Evolutionary conservation across 1,140 invertebrate species (phyloP), one percentile per base, ranked within the genome.

Genomic region (Rhyacophila brunnea): DNA sequence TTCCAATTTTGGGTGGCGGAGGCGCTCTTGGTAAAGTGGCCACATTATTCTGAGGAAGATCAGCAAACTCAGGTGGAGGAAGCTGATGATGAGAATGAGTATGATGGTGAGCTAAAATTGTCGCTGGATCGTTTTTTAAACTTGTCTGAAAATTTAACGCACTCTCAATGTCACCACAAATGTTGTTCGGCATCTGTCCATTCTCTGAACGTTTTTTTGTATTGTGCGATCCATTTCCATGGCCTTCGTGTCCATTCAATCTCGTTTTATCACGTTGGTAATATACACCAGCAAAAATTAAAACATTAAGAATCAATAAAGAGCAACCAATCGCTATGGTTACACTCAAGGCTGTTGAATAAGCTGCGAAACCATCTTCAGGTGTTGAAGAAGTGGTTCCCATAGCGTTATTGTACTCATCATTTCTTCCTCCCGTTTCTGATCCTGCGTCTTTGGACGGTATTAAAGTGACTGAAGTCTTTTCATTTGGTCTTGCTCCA

Each of bases 271-370:
- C 92, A 10, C 92, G 80, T 69, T 96, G 93, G 71, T 96, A 96
- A 67, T 95, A 96, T 0, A 96, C 91, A 1, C 93, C 93, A 28
- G 92, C 92, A 69, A 96, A 96, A 65, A 97, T 93, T 9, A 97
- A 78, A 0, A 96, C 89, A 70, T 96, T 96, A 6, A 96, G 76
- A 60, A 96, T 90, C 11, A 96, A 80, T 17, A 96, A 73, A 2
- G 90, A 92, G 66, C 92, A 94, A 1, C 95, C 95, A 52, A 97
- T 94, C n/a, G 93, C 93, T 63, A 97, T 93, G 1, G 93, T 96
- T 0, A 96, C 89, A 69, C 90, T 92, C 6, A 96, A 73, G 0
- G 92, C 92, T 0, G 92, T 94, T 0, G 89, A 92, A 68, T 93
- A 94, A 1, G 89, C 89, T 0, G 90, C 89, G 64, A 92, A 93